phyloP scores from a whole-genome alignment of 37 sponge, comb jelly and placozoan species.

The Sycon ciliatum region DNA sequence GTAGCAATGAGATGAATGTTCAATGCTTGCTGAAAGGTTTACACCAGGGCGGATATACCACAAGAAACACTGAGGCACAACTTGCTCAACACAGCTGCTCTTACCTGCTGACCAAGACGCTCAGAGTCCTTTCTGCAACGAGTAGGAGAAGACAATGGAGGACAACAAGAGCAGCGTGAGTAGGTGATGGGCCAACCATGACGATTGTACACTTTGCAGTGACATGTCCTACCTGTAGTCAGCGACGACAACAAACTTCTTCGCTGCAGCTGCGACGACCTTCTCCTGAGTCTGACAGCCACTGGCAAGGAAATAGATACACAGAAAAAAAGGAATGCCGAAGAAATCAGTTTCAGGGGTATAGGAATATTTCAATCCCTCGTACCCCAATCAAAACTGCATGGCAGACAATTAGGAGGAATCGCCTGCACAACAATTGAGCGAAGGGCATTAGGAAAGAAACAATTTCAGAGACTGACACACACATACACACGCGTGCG shows the following conservation, averaged over 20 bases:
- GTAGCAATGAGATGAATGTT: no score
- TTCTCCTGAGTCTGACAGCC: slow-evolving; percentile 96
- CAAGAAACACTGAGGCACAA: not conserved
- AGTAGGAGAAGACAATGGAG: not conserved
- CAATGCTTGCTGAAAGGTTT: no score
- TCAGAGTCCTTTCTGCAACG: slow-evolving; percentile 49
- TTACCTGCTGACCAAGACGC: slow-evolving; percentile 62
- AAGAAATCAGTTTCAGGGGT: not conserved
- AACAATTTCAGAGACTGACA: no score
- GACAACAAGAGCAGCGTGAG: not conserved
- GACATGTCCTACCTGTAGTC: slow-evolving; percentile 59
- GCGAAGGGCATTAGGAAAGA: no score
- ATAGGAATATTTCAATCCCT: not conserved
- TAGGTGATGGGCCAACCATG: not conserved
- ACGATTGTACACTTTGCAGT: not conserved
- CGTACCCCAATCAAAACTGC: no score
- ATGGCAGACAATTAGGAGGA: no score
- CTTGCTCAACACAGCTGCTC: not conserved
- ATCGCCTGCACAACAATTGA: no score
- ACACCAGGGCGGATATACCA: not conserved
- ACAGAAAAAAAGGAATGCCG: no score
- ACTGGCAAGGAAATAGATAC: slow-evolving; percentile 20
- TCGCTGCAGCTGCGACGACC: slow-evolving; percentile 77
- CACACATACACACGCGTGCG: no score
- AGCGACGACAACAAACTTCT: slow-evolving; percentile 81